phyloP scores from a whole-genome alignment of 2,113 vertebrate genomes.

The Vulpes ferrilata region DNA sequence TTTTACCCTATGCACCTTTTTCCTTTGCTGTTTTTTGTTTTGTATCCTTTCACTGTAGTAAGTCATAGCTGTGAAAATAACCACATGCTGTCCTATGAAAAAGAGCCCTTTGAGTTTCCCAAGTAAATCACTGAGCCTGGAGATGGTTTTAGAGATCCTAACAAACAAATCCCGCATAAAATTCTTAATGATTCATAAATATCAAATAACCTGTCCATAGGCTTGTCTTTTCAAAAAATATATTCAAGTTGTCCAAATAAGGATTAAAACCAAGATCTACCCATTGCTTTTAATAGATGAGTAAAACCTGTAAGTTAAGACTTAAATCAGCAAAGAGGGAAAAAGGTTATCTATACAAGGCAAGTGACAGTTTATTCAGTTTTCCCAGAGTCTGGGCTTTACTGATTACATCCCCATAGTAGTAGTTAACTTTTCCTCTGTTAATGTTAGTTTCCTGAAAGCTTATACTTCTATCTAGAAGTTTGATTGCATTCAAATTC shows the following conservation, averaged over 20 bases:
- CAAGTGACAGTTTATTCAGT: background rate
- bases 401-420: background rate
- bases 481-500: constrained; percentile 4
- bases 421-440: background rate
- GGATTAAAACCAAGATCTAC: background rate
- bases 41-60: background rate
- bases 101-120: background rate
- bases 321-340: no score
- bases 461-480: background rate
- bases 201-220: constrained; percentile 27
- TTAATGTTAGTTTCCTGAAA: constrained; percentile 25
- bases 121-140: background rate
- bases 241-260: background rate
- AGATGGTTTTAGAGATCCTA: background rate
- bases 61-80: background rate
- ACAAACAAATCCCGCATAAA: background rate
- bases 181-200: background rate
- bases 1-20: background rate
- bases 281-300: background rate
- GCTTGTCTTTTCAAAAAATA: background rate
- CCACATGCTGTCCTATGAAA: background rate
- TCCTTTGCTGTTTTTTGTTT: constrained; percentile 26
- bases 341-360: background rate
- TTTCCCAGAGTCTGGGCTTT: background rate
- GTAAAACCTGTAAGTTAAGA: background rate